Evolutionary conservation across 2,113 vertebrate genomes (phyloP), one percentile per base, ranked within the genome.

Genomic region (Cyprinodon brontotheroides): DNA sequence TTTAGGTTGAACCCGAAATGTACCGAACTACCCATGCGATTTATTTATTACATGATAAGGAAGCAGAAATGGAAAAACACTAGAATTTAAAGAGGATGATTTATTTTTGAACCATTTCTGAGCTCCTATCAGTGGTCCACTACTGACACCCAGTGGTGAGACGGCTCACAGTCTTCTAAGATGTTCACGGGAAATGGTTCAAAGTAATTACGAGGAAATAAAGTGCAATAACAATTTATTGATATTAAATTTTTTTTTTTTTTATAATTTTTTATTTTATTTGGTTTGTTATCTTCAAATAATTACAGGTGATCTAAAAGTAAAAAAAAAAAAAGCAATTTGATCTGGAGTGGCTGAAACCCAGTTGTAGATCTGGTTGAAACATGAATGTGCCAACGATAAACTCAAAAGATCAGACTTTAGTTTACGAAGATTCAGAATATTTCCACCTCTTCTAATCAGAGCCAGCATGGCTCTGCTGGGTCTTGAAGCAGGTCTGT

Each of bases 81-180:
- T 17, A 8, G 20, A n/a, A n/a, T 20, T 57, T 57, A n/a, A 53
- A 53, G 50, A 20, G 7, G 50, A 8, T 57, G 50, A 20, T 3
- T 6, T n/a, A 7, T 53, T 17, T 53, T 53, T 53, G 2, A 53
- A 15, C 47, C 13, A 7, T 13, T 50, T 62, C 61, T 1, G 45
- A 71, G 75, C 65, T 66, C 37, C 40, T 20, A 3, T 22, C 7
- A 1, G 12, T n/a, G 74, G 87, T 79, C 78, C 63, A 39, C 80
- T 86, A 82, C 84, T 85, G 88, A 85, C 89, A 89, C 86, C 57
- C 70, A 79, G 88, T 90, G 91, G 89, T 83, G 64, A 81, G 48
- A 82, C 29, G 11, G 1, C 38, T 74, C 38, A 53, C 48, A 13
- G 74, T 76, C 70, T 69, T 79, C 65, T 68, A 68, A 76, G 65